Evolutionary conservation across 2,797 vertebrate species (phyloP).

Genomic region (Crax fasciolata): DNA sequence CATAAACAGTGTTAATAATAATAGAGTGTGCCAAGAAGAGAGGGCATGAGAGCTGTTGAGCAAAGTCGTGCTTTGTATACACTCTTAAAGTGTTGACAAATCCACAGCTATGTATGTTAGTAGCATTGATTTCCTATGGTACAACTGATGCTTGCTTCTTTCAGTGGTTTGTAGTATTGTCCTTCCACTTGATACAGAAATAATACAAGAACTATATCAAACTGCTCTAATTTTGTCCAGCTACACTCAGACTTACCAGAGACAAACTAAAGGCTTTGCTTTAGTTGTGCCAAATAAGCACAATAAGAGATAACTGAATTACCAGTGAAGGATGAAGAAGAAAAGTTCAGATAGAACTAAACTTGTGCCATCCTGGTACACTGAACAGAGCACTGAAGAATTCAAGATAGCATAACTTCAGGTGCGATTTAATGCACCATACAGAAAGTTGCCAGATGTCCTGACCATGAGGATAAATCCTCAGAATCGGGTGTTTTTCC

Average conservation of each 20-base stretch:
- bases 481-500: background rate
- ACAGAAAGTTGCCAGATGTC: background rate
- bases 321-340: background rate
- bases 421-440: background rate
- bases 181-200: background rate
- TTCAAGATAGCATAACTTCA: background rate
- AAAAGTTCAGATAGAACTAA: background rate
- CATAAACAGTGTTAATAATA: background rate
- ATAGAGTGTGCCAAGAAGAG: background rate
- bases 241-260: background rate
- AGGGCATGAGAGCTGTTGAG: background rate
- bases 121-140: background rate
- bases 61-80: background rate
- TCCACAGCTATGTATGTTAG: background rate
- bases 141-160: background rate
- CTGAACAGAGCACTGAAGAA: background rate
- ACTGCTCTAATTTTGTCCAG: background rate
- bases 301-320: background rate
- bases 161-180: background rate
- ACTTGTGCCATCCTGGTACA: background rate
- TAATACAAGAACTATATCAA: background rate
- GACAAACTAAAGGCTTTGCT: background rate
- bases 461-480: slow-evolving; percentile 3
- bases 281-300: background rate
- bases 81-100: background rate